These are phyloP conservation scores for Ormyrus nitidulus DNA, from an alignment of 2,888 invertebrate species.

Conservation along the genomic window DNA sequence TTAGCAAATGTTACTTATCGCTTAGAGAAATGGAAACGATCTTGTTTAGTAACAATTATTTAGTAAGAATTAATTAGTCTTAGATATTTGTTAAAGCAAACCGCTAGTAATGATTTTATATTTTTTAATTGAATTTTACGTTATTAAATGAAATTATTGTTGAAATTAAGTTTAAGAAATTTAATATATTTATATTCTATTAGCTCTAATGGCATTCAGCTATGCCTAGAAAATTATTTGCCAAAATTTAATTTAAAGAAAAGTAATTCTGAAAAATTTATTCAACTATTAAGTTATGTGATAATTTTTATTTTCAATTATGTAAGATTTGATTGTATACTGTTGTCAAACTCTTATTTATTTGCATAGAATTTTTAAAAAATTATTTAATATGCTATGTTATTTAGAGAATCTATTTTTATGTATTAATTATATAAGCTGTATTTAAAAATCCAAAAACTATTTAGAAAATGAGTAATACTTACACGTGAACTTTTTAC, in stretches of 20 bases:
- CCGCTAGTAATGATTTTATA: not conserved
- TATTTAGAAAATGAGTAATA: slow-evolving; percentile 4
- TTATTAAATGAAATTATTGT: not conserved
- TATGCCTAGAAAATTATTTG: slow-evolving; percentile 3
- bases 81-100: slow-evolving; percentile 8
- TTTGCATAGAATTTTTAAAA: slow-evolving; percentile 40
- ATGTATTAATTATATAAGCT: not conserved
- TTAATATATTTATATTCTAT: not conserved
- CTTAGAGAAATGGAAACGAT: not conserved
- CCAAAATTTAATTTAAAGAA: slow-evolving; percentile 1
- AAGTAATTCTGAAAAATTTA: slow-evolving; percentile 27
- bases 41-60: not conserved
- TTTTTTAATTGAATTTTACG: slow-evolving; percentile 4
- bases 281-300: not conserved
- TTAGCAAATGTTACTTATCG: not conserved
- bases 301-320: slow-evolving; percentile 26
- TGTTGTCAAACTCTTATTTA: slow-evolving; percentile 42
- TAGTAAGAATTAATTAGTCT: slow-evolving; percentile 19
- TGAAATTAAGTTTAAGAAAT: slow-evolving; percentile 2
- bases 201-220: slow-evolving; percentile 21
- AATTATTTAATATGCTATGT: slow-evolving; percentile 34
- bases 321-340: slow-evolving; percentile 12
- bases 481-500: slow-evolving; percentile 1
- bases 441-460: slow-evolving; percentile 21
- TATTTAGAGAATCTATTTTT: not conserved